These are phyloP conservation scores for Endotricha flammealis DNA, from an alignment of 2,888 invertebrate genomes.

Conservation along the genomic window DNA sequence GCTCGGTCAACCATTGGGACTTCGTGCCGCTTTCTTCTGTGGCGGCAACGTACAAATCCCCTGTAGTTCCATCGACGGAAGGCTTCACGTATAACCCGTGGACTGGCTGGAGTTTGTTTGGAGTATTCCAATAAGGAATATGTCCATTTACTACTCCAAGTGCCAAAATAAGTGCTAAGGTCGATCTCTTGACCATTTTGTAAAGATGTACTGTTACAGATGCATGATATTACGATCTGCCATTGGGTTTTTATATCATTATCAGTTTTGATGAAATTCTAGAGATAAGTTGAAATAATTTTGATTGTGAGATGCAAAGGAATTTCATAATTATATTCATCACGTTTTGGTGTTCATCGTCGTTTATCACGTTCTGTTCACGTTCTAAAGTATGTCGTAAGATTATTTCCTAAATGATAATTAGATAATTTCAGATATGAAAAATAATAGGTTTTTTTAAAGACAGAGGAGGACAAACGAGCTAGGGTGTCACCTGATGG, in stretches of 20 bases:
- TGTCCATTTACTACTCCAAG: constrained; percentile 28
- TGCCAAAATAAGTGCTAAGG: constrained; percentile 15
- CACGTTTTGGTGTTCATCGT: constrained; percentile 17
- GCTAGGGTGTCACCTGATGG: too few relatives aligned
- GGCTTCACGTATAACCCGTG: constrained; percentile 64
- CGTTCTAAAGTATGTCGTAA: not conserved
- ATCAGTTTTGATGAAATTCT: not conserved
- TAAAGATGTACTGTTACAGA: constrained; percentile 2
- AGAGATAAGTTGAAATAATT: constrained; percentile 2
- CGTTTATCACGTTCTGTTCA: not conserved
- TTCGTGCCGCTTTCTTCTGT: constrained; percentile 59
- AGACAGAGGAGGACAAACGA: too few relatives aligned
- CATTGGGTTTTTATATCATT: constrained; percentile 6
- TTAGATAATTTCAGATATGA: too few relatives aligned
- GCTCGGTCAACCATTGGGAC: constrained; percentile 62
- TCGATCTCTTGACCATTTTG: constrained; percentile 21
- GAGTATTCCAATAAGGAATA: constrained; percentile 36
- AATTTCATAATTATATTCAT: constrained; percentile 1
- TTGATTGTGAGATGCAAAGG: constrained; percentile 1
- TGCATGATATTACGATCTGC: constrained; percentile 1
- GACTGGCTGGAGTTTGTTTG: constrained; percentile 54
- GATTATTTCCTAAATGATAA: too few relatives aligned
- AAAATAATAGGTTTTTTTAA: too few relatives aligned
- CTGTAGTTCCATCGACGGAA: constrained; percentile 59
- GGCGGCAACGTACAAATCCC: constrained; percentile 68